Conservation (phyloP, 2,113 vertebrate genomes). For the Pseudorhombus dupliciocellatus region DNA sequence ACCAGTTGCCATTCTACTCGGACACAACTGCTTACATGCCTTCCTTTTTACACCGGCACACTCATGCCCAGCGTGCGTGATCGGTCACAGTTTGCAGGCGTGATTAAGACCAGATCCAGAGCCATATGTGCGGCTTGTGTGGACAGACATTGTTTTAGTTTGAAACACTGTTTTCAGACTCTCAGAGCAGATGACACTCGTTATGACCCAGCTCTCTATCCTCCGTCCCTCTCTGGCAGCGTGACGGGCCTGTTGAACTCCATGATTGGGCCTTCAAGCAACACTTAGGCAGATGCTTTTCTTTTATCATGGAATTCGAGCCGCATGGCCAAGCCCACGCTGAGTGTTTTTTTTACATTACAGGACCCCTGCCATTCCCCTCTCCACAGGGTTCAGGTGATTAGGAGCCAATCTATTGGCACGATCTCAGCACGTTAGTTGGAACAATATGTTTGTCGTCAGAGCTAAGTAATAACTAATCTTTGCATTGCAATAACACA, state of each 20-base stretch:
- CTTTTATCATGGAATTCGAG: constrained; percentile 70
- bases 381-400: constrained; percentile 69
- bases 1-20: no score
- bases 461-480: constrained; percentile 69
- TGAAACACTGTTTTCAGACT: neutral
- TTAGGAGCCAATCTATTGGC: constrained; percentile 69
- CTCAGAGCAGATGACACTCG: constrained; percentile 31
- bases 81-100: no score
- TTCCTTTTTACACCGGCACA: no score
- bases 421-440: constrained; percentile 58
- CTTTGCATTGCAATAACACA: constrained; percentile 57
- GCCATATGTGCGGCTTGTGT: no score
- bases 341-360: constrained; percentile 61
- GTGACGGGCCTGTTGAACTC: constrained; percentile 52
- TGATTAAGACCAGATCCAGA: no score
- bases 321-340: constrained; percentile 55
- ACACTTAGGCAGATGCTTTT: constrained; percentile 61
- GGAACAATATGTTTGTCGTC: constrained; percentile 75
- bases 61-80: no score
- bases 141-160: no score
- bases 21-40: no score
- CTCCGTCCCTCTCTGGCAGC: constrained; percentile 1
- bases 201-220: constrained; percentile 24
- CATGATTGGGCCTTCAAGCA: constrained; percentile 57
- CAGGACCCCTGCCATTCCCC: constrained; percentile 61